Evolutionary conservation across 1,140 invertebrate genomes (phyloP), one percentile per base, ranked within the genome.

Genomic region (Acarapis woodi): DNA sequence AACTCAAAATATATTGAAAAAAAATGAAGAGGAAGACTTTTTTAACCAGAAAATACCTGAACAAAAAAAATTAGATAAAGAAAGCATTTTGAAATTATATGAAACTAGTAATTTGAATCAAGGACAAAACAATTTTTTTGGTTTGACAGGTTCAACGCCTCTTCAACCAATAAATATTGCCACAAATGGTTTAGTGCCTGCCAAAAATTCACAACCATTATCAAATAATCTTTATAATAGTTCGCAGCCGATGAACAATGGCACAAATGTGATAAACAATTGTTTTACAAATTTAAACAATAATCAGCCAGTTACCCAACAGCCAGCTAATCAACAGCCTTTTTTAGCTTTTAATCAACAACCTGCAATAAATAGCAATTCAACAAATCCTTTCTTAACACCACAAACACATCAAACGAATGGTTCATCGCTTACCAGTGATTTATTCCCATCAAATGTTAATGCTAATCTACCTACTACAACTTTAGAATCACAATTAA

Each of bases 1-100:
- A 23, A 25, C 24, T 12, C 22, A 32, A 6, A 16, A 16, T 22
- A 24, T 21, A 18, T 12, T 21, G 12, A 32, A n/a, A n/a, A n/a
- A n/a, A n/a, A n/a, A 44, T 2, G 77, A 83, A 51, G 75, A 83
- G 49, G 72, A 78, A 44, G 76, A 70, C 54, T 85, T 85, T 58
- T 85, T 83, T 50, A 78, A 75, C 56, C 76, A 82, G 53, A 63
- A 70, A n/a, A 60, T 64, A 2, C 67, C 71, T 0, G 67, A 65
- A 46, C 72, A 70, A 43, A 68, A 67, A 39, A 78, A 80, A 26
- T 60, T 87, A 54, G 80, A 76, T 19, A 88, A 82, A 57, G 79
- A 87, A 49, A 87, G 79, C 51, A 88, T 90, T 56, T 58, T 90
- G 51, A 79, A 80, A 4, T 53, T 88, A 22, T 90, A 85, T 54